Evolutionary conservation across 2,888 invertebrate species (phyloP).

Genomic region (Cepaea hortensis): DNA sequence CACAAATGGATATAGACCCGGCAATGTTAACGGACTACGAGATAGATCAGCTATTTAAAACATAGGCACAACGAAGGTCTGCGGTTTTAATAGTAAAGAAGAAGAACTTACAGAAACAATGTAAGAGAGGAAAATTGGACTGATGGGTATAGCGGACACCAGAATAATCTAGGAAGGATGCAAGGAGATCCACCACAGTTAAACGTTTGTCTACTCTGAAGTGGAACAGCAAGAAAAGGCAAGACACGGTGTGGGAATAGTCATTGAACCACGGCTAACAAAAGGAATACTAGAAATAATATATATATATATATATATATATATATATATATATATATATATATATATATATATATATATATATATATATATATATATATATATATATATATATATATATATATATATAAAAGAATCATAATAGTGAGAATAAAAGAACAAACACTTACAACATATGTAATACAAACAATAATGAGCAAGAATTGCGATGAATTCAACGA

Average conservation of each 20-base stretch:
- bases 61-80: no score
- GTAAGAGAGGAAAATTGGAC: neutral
- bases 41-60: no score
- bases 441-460: no score
- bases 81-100: neutral
- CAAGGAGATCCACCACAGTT: no score
- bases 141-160: no score
- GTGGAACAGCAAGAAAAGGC: neutral
- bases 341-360: constrained; percentile 8
- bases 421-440: no score
- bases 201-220: neutral
- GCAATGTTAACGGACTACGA: no score
- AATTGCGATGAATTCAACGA: no score
- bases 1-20: no score
- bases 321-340: constrained; percentile 15
- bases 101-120: neutral
- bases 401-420: neutral
- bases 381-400: neutral
- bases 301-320: neutral
- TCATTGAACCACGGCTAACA: neutral
- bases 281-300: no score
- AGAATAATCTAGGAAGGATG: no score
- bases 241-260: neutral
- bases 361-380: constrained; percentile 15
- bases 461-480: no score